Base-by-base conservation (phyloP, 2,113 vertebrate species). In the Heliornis fulica region DNA sequence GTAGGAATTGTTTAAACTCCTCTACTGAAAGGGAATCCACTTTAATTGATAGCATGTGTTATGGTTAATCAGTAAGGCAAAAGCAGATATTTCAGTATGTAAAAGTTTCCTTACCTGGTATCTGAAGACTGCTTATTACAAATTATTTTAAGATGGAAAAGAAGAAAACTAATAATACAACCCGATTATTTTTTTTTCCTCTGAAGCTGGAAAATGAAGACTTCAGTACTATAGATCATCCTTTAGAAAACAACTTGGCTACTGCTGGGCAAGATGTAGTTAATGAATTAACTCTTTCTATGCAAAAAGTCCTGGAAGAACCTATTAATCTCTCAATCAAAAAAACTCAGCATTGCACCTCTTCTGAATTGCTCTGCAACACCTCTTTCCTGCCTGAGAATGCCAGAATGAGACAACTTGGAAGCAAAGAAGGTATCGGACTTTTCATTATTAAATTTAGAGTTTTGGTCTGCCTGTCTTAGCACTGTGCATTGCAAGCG, bases 261-360 rank as follows among this genome's bases (percentile, higher is more conserved):
- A 40, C 38, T 34, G 57, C 85, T 83, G 87, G 70, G n/a, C 83
- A 95, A 69, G 96, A 97, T 53, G 38, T 83, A 60, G 90, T 97
- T 63, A 97, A 95, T 70, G 96, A 98, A 71, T 95, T 98, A 68
- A 78, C 83, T 85, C 50, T 98, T 92, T 92, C 97, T 76, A 96
- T 98, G 94, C 97, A 98, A 89, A 97, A 97, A 71, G 94, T 97
- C 45, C 95, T 98, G 64, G 98, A 98, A 93, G 98, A 98, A 57
- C 98, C 98, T 48, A 98, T 98, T 91, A 98, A 98, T 95, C 98
- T 98, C 75, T 98, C 98, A 1, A 95, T 98, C 82, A 98, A 98
- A 76, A 98, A 97, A 82, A 51, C 95, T 65, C 95, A 91, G 2
- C 90, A 31, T 43, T 86, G 82, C 76, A 72, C 41, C 56, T 91